Conservation (phyloP, 2,797 vertebrate species). For the Pantherophis alleghaniensis region DNA sequence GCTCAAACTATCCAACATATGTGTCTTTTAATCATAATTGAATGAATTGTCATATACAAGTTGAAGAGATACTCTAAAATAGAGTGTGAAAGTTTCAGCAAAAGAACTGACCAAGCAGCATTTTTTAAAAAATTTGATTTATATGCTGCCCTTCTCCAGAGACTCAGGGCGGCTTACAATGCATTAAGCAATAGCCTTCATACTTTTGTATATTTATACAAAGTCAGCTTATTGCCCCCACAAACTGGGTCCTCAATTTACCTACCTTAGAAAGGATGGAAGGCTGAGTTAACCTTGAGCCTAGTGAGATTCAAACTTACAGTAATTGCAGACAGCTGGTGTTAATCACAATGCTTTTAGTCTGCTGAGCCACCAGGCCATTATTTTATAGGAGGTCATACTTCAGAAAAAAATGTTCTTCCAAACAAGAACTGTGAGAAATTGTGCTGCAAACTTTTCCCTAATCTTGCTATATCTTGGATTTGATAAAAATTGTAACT, state of each 20-base stretch:
- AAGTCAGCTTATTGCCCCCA: too few species aligned
- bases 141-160: too few species aligned
- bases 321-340: too few species aligned
- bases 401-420: neutral
- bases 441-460: neutral
- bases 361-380: neutral
- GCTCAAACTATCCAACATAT: slow-evolving; percentile 66
- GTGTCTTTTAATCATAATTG: slow-evolving; percentile 60
- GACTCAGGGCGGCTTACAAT: too few species aligned
- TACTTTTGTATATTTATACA: too few species aligned
- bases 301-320: too few species aligned
- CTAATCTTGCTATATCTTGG: neutral
- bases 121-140: too few species aligned
- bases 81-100: slow-evolving; percentile 51
- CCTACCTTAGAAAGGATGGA: too few species aligned
- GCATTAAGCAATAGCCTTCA: too few species aligned
- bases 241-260: too few species aligned
- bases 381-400: neutral
- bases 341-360: too few species aligned
- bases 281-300: too few species aligned
- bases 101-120: slow-evolving; percentile 43
- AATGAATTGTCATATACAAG: slow-evolving; percentile 28
- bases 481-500: neutral
- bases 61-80: slow-evolving; percentile 55
- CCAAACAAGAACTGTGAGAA: neutral